Evolutionary conservation across 2,797 vertebrate species (phyloP), one percentile per base, ranked within the genome.

Genomic region (Ctenopoma multispine): DNA sequence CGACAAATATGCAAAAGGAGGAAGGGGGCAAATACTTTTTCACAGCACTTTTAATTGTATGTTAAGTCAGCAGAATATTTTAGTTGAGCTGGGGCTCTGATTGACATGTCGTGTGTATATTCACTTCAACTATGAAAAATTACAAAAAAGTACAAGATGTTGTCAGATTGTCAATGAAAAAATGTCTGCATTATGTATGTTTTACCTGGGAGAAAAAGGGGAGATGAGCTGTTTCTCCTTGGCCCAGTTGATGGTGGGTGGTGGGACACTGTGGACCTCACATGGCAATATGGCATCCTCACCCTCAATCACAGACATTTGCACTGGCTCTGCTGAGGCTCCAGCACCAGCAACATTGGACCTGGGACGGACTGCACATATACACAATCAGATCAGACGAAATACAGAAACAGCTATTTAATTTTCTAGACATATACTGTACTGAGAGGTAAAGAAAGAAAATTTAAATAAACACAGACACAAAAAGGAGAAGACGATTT

Each of bases 151-250:
- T n/a, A n/a, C n/a, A n/a, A n/a, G n/a, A 47, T 17, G n/a, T 2
- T 18, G 5, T 9, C 29, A 23, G 9, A 61, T 4, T 23, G n/a
- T 20, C 6, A 15, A 11, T 4, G 11, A 36, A 21, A 27, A 9
- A 44, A 10, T 2, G 60, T 58, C 13, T 29, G 34, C 9, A 31
- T 1, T 54, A 20, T 43, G 27, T 55, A 58, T 61, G 50, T 64
- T 61, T 89, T 95, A 98, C 97, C 98, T 96, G 48, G 94, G 93
- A 64, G 98, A 99, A 86, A 96, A 96, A 0, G 98, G 98, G 54
- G 98, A 99, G 84, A 99, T 95, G 74, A 98, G 95, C 55, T 96
- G 97, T 69, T 75, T 93, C 80, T 97, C 97, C 87, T 95, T 98
- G 86, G 97, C 96, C 98, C 98, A 99, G 75, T 94, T 96, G 72